These are phyloP conservation scores for Netelia virgata DNA, from an alignment of 2,888 invertebrate species.

Conservation along the genomic window DNA sequence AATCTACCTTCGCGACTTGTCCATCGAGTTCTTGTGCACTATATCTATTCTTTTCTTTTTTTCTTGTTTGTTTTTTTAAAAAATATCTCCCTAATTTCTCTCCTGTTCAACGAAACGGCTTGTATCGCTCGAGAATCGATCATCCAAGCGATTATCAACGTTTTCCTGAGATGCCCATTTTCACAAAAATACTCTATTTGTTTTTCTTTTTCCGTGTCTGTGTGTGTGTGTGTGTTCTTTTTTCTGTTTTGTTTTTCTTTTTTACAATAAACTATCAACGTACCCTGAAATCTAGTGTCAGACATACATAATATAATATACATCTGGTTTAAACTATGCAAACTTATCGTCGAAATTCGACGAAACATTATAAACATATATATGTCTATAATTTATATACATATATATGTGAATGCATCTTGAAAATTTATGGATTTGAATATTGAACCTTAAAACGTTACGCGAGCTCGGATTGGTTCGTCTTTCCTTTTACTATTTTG, in stretches of 20 bases:
- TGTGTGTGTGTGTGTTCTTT: no score
- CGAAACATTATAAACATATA: neutral
- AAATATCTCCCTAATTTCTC: neutral
- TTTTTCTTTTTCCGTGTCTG: slow-evolving; percentile 32
- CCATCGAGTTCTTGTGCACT: slow-evolving; percentile 61
- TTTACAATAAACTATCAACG: slow-evolving; percentile 56
- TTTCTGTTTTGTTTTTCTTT: slow-evolving; percentile 32
- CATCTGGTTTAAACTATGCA: slow-evolving; percentile 53
- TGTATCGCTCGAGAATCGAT: slow-evolving; percentile 26
- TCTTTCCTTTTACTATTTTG: slow-evolving; percentile 72
- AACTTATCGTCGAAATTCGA: slow-evolving; percentile 39
- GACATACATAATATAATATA: slow-evolving; percentile 39
- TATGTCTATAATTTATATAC: neutral
- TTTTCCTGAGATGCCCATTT: slow-evolving; percentile 67
- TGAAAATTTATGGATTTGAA: slow-evolving; percentile 16
- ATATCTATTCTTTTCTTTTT: slow-evolving; percentile 29
- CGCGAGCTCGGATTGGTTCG: slow-evolving; percentile 73
- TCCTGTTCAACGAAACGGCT: slow-evolving; percentile 1
- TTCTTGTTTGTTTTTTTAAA: slow-evolving; percentile 10
- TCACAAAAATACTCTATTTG: slow-evolving; percentile 73
- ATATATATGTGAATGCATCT: slow-evolving; percentile 13
- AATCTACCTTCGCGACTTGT: slow-evolving; percentile 24
- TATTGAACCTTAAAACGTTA: slow-evolving; percentile 69
- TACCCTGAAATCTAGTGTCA: slow-evolving; percentile 55
- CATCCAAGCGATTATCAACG: slow-evolving; percentile 47